phyloP scores from a whole-genome alignment of 2,888 invertebrate species.

The Thysanoteuthis rhombus region DNA sequence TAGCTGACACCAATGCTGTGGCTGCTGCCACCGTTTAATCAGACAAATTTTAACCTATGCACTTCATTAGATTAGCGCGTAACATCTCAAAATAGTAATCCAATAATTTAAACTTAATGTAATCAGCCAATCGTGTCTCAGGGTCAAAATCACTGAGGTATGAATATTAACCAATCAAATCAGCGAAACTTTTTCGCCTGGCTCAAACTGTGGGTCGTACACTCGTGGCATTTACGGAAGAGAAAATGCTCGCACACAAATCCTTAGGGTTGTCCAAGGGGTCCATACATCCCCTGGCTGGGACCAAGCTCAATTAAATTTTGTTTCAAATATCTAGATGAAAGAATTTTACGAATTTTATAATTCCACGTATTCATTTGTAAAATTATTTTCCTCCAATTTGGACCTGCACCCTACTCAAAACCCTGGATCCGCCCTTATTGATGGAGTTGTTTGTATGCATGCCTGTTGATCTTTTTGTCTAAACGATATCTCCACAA shows the following conservation, averaged over 20 bases:
- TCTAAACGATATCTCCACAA: too few relatives aligned
- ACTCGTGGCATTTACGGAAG: not conserved
- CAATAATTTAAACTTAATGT: not conserved
- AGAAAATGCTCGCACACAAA: not conserved
- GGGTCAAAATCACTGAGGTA: not conserved
- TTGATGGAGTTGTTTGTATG: too few relatives aligned
- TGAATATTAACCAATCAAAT: not conserved
- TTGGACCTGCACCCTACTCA: too few relatives aligned
- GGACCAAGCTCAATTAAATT: too few relatives aligned
- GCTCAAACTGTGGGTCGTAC: not conserved
- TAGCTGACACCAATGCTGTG: not conserved
- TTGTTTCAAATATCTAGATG: too few relatives aligned
- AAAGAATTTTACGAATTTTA: too few relatives aligned
- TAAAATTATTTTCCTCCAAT: too few relatives aligned
- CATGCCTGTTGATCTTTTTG: too few relatives aligned
- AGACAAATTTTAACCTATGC: slow-evolving; percentile 12
- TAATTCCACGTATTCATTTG: too few relatives aligned
- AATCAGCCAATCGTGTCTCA: not conserved
- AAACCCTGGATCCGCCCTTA: too few relatives aligned
- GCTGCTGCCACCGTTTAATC: not conserved
- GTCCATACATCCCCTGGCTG: too few relatives aligned
- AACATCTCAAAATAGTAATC: slow-evolving; percentile 12
- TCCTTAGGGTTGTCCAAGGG: too few relatives aligned
- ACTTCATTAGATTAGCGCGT: not conserved
- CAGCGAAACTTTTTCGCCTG: not conserved